Percentiles rank a stretch among this genome's conserved stretches.
Conservation (phyloP, 2,797 vertebrate species). For the Simalia tracyae region DNA sequence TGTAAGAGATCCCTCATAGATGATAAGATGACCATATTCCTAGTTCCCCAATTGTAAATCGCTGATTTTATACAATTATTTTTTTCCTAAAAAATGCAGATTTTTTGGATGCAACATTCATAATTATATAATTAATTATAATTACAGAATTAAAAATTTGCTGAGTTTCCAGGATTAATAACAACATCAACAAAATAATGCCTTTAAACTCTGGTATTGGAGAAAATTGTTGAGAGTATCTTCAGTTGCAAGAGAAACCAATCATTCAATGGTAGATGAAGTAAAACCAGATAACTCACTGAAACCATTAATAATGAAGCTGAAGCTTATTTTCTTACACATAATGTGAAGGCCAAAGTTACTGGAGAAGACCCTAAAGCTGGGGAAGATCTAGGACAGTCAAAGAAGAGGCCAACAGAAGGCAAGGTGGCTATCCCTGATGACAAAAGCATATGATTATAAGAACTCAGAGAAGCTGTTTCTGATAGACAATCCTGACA, state of each 20-base stretch:
- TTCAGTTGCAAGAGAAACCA: background rate
- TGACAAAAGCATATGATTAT: background rate
- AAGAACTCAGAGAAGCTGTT: background rate
- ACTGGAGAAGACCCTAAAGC: background rate
- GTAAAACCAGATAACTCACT: background rate
- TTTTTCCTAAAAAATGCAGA: background rate
- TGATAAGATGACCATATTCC: background rate
- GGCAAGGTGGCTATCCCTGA: background rate
- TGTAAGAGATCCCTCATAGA: background rate
- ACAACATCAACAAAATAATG: background rate
- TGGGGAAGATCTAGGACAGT: background rate
- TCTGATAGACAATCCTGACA: background rate
- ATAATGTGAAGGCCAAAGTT: background rate
- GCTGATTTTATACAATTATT: background rate
- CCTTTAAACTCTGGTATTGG: background rate
- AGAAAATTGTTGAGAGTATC: background rate
- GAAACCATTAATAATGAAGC: background rate
- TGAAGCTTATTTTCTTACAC: background rate
- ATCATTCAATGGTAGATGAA: background rate
- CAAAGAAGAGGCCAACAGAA: background rate
- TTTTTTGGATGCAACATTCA: background rate
- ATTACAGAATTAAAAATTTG: background rate
- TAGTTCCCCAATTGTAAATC: background rate
- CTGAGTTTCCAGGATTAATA: background rate
- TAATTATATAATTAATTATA: background rate